Conservation (phyloP, 1,140 invertebrate species). For the Lanistes nyassanus region DNA sequence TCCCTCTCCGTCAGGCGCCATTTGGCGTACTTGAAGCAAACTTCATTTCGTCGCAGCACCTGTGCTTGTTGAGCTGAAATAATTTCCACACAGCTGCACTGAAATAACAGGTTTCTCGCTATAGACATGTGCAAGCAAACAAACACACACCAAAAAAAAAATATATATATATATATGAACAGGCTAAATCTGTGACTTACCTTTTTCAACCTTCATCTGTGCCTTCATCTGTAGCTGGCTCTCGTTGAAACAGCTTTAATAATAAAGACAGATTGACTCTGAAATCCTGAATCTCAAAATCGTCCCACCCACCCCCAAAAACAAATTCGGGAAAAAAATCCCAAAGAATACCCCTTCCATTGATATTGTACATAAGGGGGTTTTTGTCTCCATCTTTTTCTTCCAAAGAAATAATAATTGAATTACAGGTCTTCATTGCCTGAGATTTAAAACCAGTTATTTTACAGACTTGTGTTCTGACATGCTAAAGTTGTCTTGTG, state of each 20-base stretch:
- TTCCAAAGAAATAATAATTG: too few relatives aligned
- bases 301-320: too few relatives aligned
- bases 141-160: too few relatives aligned
- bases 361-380: neutral
- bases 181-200: constrained; percentile 18
- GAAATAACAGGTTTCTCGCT: too few relatives aligned
- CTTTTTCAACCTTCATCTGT: constrained; percentile 48
- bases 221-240: constrained; percentile 73
- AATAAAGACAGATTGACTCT: constrained; percentile 4
- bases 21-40: constrained; percentile 98
- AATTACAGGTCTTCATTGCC: too few relatives aligned
- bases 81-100: too few relatives aligned
- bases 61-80: constrained; percentile 60
- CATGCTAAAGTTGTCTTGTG: too few relatives aligned
- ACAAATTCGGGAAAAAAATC: neutral
- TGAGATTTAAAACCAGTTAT: too few relatives aligned
- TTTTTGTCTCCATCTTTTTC: too few relatives aligned
- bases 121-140: too few relatives aligned
- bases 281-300: neutral
- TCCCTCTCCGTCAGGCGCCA: constrained; percentile 98
- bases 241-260: constrained; percentile 81
- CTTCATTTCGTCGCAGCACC: constrained; percentile 91
- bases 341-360: neutral
- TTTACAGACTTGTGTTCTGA: too few relatives aligned
- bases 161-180: too few relatives aligned